phyloP scores from a whole-genome alignment of 2,113 vertebrate species.

The Nothobranchius furzeri region DNA sequence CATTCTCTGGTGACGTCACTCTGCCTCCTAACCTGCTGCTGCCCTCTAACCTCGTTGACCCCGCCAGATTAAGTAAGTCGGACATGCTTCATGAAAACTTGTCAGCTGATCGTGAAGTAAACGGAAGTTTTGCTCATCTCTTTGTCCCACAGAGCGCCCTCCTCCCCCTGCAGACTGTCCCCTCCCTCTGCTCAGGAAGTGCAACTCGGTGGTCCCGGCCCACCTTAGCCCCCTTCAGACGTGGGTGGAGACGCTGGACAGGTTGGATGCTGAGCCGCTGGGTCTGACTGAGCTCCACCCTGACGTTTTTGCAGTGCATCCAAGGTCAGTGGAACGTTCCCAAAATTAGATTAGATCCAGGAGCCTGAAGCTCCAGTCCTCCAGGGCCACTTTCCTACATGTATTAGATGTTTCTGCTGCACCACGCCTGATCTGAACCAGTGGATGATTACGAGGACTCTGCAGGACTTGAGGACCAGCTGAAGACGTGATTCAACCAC shows the following conservation, averaged over 20 bases:
- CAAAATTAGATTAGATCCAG: rapidly evolving
- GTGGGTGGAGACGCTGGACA: slow-evolving; percentile 85
- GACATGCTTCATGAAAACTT: neutral
- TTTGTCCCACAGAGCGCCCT: slow-evolving; percentile 53
- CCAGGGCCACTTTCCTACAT: too few relatives aligned
- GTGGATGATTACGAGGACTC: too few relatives aligned
- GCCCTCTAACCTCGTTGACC: slow-evolving; percentile 77
- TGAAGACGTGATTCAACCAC: too few relatives aligned
- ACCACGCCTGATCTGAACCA: too few relatives aligned
- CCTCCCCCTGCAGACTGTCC: slow-evolving; percentile 50
- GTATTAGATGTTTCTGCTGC: too few relatives aligned
- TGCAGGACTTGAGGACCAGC: too few relatives aligned
- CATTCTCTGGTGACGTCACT: slow-evolving; percentile 52
- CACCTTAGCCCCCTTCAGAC: slow-evolving; percentile 76
- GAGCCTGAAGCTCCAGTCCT: too few relatives aligned
- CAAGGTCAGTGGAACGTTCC: slow-evolving; percentile 76
- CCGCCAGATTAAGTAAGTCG: slow-evolving; percentile 63
- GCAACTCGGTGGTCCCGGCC: slow-evolving; percentile 69
- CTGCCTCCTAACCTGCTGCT: slow-evolving; percentile 77
- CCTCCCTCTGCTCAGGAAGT: slow-evolving; percentile 80
- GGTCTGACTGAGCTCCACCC: slow-evolving; percentile 88
- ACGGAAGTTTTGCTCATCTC: neutral
- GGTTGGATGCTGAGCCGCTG: slow-evolving; percentile 68
- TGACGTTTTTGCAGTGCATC: slow-evolving; percentile 84
- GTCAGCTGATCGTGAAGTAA: neutral